These are phyloP conservation scores for Ciconia nigra DNA, from an alignment of 2,797 vertebrate genomes.

Conservation along the genomic window DNA sequence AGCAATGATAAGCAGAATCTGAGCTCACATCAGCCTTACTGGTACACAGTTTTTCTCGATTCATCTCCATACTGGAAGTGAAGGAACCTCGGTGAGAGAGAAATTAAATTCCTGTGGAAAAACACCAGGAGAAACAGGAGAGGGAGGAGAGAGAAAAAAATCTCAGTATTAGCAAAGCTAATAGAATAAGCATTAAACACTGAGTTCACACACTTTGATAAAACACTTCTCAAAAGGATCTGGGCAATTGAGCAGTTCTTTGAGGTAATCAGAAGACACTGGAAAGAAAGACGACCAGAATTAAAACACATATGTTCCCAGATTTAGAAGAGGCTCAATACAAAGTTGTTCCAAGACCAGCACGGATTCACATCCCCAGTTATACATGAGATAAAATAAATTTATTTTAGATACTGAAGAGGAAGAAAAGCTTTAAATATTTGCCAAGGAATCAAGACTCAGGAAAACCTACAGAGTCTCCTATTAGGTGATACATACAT, in stretches of 20 bases:
- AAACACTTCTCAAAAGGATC: not conserved
- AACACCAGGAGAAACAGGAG: not conserved
- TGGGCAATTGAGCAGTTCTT: not conserved
- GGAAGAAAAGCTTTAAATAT: not conserved
- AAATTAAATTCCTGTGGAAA: not conserved
- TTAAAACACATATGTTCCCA: not conserved
- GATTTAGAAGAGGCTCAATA: not conserved
- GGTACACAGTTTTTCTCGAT: constrained; percentile 66
- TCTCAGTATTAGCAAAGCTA: not conserved
- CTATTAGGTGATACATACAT: not conserved
- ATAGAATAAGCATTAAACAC: not conserved
- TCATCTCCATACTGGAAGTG: constrained; percentile 75
- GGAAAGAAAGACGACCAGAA: not conserved
- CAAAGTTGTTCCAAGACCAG: not conserved
- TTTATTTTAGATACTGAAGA: not conserved
- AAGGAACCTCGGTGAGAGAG: not conserved
- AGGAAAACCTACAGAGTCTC: not conserved
- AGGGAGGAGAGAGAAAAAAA: not conserved
- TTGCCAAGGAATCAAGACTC: not conserved
- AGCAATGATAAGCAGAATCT: constrained; percentile 78
- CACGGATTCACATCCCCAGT: not conserved
- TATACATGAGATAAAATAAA: not conserved
- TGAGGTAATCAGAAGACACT: not conserved
- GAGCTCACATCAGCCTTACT: constrained; percentile 64
- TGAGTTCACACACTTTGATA: not conserved